These are phyloP conservation scores for Corythucha ciliata DNA, from an alignment of 2,888 invertebrate genomes.

Conservation along the genomic window DNA sequence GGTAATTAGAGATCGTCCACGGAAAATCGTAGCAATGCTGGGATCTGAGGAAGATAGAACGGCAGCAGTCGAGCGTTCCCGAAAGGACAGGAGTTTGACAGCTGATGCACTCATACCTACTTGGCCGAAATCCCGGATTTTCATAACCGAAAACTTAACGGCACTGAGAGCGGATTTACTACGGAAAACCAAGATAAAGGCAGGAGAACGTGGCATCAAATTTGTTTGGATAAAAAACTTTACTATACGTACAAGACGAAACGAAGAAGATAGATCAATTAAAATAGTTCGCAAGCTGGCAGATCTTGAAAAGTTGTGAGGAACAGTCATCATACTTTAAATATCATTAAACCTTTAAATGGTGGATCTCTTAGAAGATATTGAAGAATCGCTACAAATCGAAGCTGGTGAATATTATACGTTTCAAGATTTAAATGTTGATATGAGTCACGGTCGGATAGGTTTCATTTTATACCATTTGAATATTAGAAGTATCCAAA, in stretches of 20 bases:
- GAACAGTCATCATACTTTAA: too few species aligned
- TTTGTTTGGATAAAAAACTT: neutral
- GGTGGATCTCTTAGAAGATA: too few species aligned
- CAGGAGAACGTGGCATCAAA: neutral
- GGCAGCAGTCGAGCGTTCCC: neutral
- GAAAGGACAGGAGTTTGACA: neutral
- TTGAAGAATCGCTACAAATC: too few species aligned
- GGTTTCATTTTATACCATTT: too few species aligned
- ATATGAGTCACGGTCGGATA: too few species aligned
- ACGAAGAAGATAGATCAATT: too few species aligned
- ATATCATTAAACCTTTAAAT: too few species aligned
- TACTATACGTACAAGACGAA: too few species aligned
- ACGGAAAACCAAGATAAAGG: neutral
- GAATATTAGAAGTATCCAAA: slow-evolving; percentile 2
- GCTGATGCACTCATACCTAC: neutral
- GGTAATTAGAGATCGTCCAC: slow-evolving; percentile 1
- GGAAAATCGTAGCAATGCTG: slow-evolving; percentile 11
- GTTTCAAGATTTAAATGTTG: too few species aligned
- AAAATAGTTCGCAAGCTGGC: too few species aligned
- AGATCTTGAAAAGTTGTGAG: too few species aligned
- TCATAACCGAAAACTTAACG: neutral
- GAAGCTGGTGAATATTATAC: too few species aligned
- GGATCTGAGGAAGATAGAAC: neutral
- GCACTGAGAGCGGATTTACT: neutral
- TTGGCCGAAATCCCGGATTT: slow-evolving; percentile 1